Conservation (phyloP, 1,140 invertebrate species). For the Drosophila azteca region DNA sequence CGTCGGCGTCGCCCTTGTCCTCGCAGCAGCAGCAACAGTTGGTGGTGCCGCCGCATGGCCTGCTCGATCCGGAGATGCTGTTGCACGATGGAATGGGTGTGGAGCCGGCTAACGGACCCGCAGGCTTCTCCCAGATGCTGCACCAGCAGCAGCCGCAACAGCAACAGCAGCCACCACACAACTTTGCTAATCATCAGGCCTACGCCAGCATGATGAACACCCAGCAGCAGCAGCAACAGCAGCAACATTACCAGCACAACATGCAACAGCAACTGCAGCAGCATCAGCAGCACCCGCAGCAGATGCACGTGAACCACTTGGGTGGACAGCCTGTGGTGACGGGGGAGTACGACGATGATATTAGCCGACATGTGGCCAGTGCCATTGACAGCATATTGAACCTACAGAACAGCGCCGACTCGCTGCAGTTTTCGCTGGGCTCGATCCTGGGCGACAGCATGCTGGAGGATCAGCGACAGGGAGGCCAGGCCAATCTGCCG, state of each 20-base stretch:
- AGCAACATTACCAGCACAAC: constrained; percentile 61
- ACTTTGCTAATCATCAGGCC: constrained; percentile 58
- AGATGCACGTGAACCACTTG: constrained; percentile 69
- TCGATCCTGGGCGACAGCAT: constrained; percentile 80
- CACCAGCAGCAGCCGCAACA: constrained; percentile 64
- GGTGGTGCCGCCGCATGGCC: constrained; percentile 57
- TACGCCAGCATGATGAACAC: constrained; percentile 62
- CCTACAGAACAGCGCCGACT: constrained; percentile 85
- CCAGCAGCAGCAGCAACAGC: constrained; percentile 61
- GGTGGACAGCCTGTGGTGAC: constrained; percentile 43
- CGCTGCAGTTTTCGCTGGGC: constrained; percentile 78
- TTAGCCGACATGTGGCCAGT: constrained; percentile 90
- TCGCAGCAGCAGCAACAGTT: constrained; percentile 58
- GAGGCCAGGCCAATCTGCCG: constrained; percentile 51
- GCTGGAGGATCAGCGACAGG: constrained; percentile 72
- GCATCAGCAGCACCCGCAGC: constrained; percentile 78
- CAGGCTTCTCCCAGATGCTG: constrained; percentile 60
- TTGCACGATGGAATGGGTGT: constrained; percentile 65
- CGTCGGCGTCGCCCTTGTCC: constrained; percentile 72
- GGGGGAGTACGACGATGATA: constrained; percentile 85
- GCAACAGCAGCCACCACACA: constrained; percentile 59
- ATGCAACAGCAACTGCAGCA: constrained; percentile 68
- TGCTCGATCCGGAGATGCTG: constrained; percentile 75
- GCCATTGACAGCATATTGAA: constrained; percentile 91
- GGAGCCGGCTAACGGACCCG: constrained; percentile 30